Percentiles rank a stretch among this genome's conserved stretches.
Conservation (phyloP, 1,140 invertebrate genomes). For the Pogonognathellus flavescens region DNA sequence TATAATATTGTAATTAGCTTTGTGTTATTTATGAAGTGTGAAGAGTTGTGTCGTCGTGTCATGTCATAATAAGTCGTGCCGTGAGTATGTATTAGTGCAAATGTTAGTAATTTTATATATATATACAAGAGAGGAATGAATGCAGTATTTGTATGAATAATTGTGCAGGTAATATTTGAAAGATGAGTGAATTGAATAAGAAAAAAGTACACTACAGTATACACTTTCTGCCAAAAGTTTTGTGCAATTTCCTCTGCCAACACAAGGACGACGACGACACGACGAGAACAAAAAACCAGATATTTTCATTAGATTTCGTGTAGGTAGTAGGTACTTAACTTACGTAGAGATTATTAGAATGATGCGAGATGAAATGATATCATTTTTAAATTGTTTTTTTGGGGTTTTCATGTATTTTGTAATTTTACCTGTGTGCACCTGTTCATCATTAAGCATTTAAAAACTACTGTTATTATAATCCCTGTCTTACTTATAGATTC, state of each 20-base stretch:
- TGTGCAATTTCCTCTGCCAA: slow-evolving; percentile 40
- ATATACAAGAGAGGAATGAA: neutral
- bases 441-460: slow-evolving; percentile 49
- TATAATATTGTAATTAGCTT: neutral
- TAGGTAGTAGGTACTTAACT: neutral
- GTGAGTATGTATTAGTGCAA: too few relatives aligned
- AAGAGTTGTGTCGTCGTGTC: slow-evolving; percentile 1
- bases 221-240: slow-evolving; percentile 49
- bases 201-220: slow-evolving; percentile 38
- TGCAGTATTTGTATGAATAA: neutral
- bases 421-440: slow-evolving; percentile 51
- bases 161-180: neutral
- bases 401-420: slow-evolving; percentile 38
- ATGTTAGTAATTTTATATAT: slow-evolving; percentile 4
- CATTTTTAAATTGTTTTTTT: slow-evolving; percentile 52
- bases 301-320: slow-evolving; percentile 22
- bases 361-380: slow-evolving; percentile 26
- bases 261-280: too few relatives aligned
- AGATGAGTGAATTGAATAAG: slow-evolving; percentile 8
- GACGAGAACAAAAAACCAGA: slow-evolving; percentile 48
- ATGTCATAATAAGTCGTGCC: neutral
- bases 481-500: slow-evolving; percentile 5
- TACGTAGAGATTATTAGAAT: neutral
- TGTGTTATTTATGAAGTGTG: neutral
- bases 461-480: slow-evolving; percentile 3